phyloP scores from a whole-genome alignment of 2,888 invertebrate species.

The Corbicula japonica region DNA sequence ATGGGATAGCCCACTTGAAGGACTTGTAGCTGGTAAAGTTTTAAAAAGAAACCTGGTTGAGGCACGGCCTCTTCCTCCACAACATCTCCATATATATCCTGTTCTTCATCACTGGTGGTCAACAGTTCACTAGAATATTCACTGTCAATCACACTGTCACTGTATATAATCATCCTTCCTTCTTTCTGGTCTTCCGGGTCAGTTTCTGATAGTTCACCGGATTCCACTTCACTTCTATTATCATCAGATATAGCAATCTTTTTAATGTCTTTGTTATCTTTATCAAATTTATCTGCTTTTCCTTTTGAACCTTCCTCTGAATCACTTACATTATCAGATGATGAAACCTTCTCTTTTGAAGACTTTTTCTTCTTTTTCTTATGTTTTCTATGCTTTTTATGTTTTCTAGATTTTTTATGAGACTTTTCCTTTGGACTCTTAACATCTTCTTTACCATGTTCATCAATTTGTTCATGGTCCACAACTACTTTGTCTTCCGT shows the following conservation, averaged over 20 bases:
- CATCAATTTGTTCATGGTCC: neutral
- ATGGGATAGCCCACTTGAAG: too few relatives aligned
- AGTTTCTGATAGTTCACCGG: too few relatives aligned
- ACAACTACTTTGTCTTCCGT: neutral
- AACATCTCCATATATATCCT: too few relatives aligned
- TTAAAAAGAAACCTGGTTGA: too few relatives aligned
- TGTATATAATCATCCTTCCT: too few relatives aligned
- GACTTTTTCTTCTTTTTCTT: constrained; percentile 6
- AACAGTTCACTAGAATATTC: too few relatives aligned
- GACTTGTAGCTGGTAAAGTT: too few relatives aligned
- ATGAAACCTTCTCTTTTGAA: neutral
- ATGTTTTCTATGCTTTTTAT: neutral
- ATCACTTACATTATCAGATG: too few relatives aligned
- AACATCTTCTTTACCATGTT: neutral
- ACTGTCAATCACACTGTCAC: too few relatives aligned
- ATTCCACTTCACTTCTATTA: neutral
- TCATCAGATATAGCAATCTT: neutral
- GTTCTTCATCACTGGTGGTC: constrained; percentile 7
- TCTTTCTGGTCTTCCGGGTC: too few relatives aligned
- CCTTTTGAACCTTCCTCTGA: neutral
- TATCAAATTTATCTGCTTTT: neutral
- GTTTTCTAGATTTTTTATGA: constrained; percentile 7
- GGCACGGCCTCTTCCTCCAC: too few relatives aligned
- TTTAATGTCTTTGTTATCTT: too few relatives aligned
- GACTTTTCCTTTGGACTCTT: neutral